Conservation (phyloP, 2,113 vertebrate species). For the Puma concolor region DNA sequence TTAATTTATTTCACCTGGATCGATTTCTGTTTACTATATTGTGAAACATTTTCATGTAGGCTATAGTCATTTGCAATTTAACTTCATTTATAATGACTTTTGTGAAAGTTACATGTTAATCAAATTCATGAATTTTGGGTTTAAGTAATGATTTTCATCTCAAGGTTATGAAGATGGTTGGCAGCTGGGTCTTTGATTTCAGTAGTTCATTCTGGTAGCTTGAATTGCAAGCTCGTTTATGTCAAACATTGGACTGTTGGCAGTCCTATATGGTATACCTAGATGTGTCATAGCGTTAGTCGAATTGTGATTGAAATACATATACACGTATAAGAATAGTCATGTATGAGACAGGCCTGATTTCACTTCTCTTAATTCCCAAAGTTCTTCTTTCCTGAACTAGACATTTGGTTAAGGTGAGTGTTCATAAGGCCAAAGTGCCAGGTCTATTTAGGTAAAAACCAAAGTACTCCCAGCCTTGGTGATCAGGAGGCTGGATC, state of each 20-base stretch:
- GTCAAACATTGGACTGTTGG: neutral
- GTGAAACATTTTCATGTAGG: neutral
- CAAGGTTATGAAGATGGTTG: fast-evolving
- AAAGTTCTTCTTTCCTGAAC: neutral
- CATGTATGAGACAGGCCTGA: neutral
- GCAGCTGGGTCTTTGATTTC: neutral
- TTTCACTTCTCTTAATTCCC: neutral
- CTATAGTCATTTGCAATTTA: neutral
- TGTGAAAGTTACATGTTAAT: neutral
- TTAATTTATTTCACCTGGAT: neutral
- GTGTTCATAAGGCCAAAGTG: neutral
- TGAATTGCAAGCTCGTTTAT: neutral
- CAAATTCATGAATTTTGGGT: neutral
- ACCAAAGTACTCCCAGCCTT: fast-evolving
- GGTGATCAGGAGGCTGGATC: neutral
- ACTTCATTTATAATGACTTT: neutral
- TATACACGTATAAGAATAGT: neutral
- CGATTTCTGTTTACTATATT: neutral
- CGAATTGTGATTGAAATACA: neutral
- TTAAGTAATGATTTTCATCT: neutral
- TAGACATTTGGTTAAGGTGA: neutral
- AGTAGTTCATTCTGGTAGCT: neutral
- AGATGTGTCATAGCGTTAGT: neutral
- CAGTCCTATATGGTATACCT: neutral
- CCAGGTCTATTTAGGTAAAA: neutral